Conservation (phyloP, 2,113 vertebrate species). For the Camelus bactrianus region DNA sequence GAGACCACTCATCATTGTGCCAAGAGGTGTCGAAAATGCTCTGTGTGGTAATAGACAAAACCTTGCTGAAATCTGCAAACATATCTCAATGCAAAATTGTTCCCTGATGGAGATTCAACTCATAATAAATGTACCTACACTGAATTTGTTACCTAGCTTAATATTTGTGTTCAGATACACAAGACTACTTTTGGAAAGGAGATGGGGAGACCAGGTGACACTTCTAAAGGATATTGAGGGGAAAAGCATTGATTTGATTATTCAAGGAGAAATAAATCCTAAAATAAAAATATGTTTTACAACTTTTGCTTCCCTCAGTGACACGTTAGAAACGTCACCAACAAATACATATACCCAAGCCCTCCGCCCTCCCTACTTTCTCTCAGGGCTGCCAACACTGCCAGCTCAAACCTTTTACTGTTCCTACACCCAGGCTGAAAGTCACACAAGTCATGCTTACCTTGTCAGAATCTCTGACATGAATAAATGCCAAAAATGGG, state of each 20-base stretch:
- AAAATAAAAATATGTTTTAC: no score
- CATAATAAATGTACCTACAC: neutral
- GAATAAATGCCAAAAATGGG: neutral
- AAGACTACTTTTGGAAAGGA: neutral
- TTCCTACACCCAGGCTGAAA: neutral
- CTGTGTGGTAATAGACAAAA: neutral
- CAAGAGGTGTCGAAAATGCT: neutral
- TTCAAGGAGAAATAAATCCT: neutral
- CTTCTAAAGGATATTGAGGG: neutral
- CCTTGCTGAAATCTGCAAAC: constrained; percentile 1
- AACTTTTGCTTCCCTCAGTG: no score
- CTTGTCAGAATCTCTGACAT: neutral
- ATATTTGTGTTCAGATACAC: neutral
- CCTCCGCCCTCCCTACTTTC: neutral
- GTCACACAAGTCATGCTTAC: neutral
- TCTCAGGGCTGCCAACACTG: neutral
- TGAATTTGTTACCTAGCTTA: neutral
- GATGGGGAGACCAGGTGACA: neutral
- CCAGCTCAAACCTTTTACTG: neutral
- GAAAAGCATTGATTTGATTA: neutral
- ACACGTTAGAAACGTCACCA: neutral
- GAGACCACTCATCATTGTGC: neutral
- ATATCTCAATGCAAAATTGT: neutral
- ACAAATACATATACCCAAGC: neutral
- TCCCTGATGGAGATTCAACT: neutral